phyloP scores from a whole-genome alignment of 1,140 invertebrate species.

The Epicauta chinensis region DNA sequence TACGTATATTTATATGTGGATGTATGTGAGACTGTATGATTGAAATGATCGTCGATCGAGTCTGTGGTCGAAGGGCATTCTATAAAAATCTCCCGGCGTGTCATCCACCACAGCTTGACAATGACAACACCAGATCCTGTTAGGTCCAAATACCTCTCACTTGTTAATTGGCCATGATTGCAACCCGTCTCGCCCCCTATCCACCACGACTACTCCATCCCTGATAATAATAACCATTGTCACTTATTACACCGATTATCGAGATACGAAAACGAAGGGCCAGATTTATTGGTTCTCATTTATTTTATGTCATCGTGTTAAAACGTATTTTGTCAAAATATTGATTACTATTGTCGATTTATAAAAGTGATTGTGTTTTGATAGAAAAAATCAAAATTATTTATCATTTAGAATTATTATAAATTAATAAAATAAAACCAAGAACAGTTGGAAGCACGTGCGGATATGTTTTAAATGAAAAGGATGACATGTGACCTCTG shows the following conservation, averaged over 20 bases:
- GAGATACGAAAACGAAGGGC: slow-evolving; percentile 11
- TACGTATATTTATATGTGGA: neutral
- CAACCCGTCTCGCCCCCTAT: slow-evolving; percentile 14
- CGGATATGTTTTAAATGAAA: slow-evolving; percentile 10
- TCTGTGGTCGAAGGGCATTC: slow-evolving; percentile 17
- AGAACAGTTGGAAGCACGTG: neutral
- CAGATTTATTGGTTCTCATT: slow-evolving; percentile 22
- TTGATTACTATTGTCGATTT: no score
- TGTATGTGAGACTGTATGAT: slow-evolving; percentile 1
- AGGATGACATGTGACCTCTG: slow-evolving; percentile 14
- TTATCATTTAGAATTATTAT: no score
- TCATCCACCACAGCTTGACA: slow-evolving; percentile 15
- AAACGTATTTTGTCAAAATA: no score
- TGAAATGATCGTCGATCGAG: slow-evolving; percentile 16
- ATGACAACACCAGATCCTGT: slow-evolving; percentile 22
- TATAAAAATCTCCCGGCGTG: slow-evolving; percentile 16
- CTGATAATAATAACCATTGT: slow-evolving; percentile 22
- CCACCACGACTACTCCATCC: slow-evolving; percentile 4
- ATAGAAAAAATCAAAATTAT: no score
- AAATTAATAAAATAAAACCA: no score
- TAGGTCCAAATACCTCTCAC: slow-evolving; percentile 21
- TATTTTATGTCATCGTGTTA: slow-evolving; percentile 1
- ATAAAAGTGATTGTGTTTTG: no score
- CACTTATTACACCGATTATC: slow-evolving; percentile 12
- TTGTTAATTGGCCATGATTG: slow-evolving; percentile 23